These are phyloP conservation scores for Etheostoma nigrum DNA, from an alignment of 2,797 vertebrate genomes.

Conservation along the genomic window DNA sequence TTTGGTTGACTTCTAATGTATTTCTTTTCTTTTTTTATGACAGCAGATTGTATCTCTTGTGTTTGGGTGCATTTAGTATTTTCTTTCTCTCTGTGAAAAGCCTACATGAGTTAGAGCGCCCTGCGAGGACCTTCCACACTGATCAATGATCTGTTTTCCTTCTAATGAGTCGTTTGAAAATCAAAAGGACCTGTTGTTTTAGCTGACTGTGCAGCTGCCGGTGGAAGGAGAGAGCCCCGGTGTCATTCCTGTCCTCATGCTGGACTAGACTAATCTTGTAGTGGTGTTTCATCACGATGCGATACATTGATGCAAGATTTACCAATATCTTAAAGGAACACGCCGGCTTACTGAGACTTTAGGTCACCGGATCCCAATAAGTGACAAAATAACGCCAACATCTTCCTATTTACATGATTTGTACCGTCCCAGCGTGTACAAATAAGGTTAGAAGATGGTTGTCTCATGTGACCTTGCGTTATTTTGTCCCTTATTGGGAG, in stretches of 20 bases:
- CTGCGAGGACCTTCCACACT: conserved; percentile 75
- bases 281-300: too few relatives aligned
- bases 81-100: conserved; percentile 76
- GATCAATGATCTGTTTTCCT: conserved; percentile 73
- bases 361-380: too few relatives aligned
- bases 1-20: conserved; percentile 69
- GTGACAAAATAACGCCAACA: too few relatives aligned
- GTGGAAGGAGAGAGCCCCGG: conserved; percentile 51
- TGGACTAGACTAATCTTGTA: neutral
- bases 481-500: too few relatives aligned
- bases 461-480: too few relatives aligned
- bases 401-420: too few relatives aligned
- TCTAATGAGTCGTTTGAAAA: conserved; percentile 77
- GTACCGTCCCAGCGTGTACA: too few relatives aligned
- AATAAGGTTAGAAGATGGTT: too few relatives aligned
- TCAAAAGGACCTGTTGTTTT: conserved; percentile 80
- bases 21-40: conserved; percentile 76
- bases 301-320: too few relatives aligned
- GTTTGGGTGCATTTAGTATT: conserved; percentile 85
- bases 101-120: conserved; percentile 68
- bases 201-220: conserved; percentile 68
- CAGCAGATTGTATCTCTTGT: conserved; percentile 88
- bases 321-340: too few relatives aligned
- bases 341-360: too few relatives aligned
- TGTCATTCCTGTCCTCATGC: conserved; percentile 9